Conservation (phyloP, 2,113 vertebrate genomes). For the Phoenicopterus ruber region DNA sequence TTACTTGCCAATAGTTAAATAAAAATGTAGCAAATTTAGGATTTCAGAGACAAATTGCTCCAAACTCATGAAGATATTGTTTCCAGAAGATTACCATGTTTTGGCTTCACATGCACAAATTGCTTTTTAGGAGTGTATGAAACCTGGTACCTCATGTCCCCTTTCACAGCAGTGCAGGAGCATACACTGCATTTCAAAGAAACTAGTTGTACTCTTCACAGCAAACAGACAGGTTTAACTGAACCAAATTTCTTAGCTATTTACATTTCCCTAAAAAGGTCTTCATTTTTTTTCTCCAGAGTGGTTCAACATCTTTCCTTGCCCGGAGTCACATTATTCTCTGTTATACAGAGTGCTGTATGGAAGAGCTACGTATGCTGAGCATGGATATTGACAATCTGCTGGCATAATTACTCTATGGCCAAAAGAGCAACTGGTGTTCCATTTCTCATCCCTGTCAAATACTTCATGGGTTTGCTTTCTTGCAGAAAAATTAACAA, state of each 20-base stretch:
- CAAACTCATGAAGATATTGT: background rate
- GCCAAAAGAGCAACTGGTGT: constrained; percentile 34
- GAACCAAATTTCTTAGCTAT: background rate
- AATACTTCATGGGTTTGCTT: background rate
- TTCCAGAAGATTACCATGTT: background rate
- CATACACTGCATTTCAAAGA: background rate
- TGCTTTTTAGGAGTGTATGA: background rate
- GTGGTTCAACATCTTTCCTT: constrained; percentile 16
- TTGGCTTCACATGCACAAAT: background rate
- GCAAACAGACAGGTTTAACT: background rate
- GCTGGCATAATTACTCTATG: constrained; percentile 36
- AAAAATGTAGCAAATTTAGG: background rate
- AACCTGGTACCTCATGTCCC: background rate
- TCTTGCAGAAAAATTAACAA: background rate
- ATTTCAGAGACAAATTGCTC: background rate
- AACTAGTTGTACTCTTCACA: background rate
- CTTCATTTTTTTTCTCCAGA: background rate
- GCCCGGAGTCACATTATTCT: background rate
- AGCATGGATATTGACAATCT: constrained; percentile 52
- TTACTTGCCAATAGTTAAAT: background rate
- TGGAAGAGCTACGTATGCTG: background rate
- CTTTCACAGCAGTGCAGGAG: background rate
- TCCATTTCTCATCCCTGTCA: constrained; percentile 35
- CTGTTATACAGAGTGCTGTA: background rate
- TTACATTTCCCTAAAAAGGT: background rate